Conservation (phyloP, 2,113 vertebrate species). For the Ophthalmolycus amberensis region DNA sequence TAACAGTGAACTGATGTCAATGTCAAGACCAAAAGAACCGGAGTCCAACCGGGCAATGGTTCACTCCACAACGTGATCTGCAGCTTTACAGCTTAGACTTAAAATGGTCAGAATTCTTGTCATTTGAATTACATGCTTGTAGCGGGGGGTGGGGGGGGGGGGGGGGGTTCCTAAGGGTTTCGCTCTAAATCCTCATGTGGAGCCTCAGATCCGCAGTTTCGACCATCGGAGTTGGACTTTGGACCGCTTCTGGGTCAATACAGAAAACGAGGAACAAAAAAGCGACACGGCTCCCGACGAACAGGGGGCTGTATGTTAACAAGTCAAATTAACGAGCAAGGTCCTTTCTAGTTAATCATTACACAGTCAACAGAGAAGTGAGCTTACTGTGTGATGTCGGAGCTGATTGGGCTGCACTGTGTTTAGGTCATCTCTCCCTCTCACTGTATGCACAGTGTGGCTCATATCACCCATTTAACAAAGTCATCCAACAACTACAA, state of each 20-base stretch:
- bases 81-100: conserved; percentile 63
- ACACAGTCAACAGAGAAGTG: conserved; percentile 62
- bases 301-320: conserved; percentile 53
- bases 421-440: conserved; percentile 27
- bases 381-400: conserved; percentile 49
- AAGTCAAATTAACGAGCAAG: conserved; percentile 65
- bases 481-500: neutral
- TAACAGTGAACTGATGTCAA: conserved; percentile 42
- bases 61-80: conserved; percentile 33
- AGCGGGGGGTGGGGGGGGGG: neutral
- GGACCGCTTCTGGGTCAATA: conserved; percentile 58
- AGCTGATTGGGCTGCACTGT: conserved; percentile 29
- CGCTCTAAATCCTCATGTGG: neutral
- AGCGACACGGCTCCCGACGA: conserved; percentile 45
- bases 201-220: conserved; percentile 23
- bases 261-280: conserved; percentile 38
- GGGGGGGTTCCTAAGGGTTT: conserved; percentile 3
- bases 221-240: conserved; percentile 67
- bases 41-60: conserved; percentile 23
- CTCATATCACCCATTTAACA: conserved; percentile 9
- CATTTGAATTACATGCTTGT: conserved; percentile 52
- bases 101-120: conserved; percentile 61
- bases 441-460: neutral
- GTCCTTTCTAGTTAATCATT: conserved; percentile 82
- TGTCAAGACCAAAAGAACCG: conserved; percentile 31